These are phyloP conservation scores for Candoia aspera DNA, from an alignment of 2,113 vertebrate genomes.

Conservation along the genomic window DNA sequence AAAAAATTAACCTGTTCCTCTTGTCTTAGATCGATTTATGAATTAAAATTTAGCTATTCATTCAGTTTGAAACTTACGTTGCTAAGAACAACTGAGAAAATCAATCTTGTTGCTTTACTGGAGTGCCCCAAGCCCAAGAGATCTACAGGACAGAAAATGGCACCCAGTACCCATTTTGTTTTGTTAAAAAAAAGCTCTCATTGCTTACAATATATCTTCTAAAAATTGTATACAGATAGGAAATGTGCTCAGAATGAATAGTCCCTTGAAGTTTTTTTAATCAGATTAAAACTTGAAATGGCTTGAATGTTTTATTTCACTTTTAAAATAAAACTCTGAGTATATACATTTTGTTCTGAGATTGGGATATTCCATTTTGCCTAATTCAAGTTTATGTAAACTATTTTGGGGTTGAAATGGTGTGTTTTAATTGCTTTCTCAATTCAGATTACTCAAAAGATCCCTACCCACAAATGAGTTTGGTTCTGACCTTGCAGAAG, in stretches of 20 bases:
- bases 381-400: not conserved
- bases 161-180: not conserved
- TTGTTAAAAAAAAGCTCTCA: not conserved
- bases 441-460: not conserved
- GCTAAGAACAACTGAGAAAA: not conserved
- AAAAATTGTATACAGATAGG: not conserved
- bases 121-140: not conserved
- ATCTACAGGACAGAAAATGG: not conserved
- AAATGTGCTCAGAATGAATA: not conserved
- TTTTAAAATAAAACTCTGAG: not conserved
- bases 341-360: not conserved
- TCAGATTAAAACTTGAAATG: not conserved
- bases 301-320: not conserved
- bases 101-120: not conserved
- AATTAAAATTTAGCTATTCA: not conserved
- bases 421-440: not conserved
- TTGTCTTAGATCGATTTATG: not conserved
- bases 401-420: not conserved
- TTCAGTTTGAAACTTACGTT: not conserved
- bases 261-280: not conserved
- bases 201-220: not conserved
- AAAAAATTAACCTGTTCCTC: not conserved
- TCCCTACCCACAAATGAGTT: not conserved
- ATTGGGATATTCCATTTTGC: not conserved
- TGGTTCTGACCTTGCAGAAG: not conserved